phyloP scores from a whole-genome alignment of 2,888 invertebrate genomes.

The Rosalia funebris region DNA sequence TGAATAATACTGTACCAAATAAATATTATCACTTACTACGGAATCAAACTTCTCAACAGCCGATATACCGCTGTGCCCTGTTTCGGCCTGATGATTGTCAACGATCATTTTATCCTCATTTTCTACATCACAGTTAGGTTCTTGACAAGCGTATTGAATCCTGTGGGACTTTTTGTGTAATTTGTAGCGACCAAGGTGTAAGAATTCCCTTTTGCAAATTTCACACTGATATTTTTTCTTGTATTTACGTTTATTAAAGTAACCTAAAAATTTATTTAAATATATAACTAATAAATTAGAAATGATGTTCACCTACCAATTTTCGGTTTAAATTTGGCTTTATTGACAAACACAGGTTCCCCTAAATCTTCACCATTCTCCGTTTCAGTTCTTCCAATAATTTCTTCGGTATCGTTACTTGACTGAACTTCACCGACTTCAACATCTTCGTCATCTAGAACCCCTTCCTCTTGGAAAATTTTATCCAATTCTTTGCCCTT shows the following conservation, averaged over 20 bases:
- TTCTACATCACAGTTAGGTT: slow-evolving; percentile 45
- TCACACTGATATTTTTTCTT: slow-evolving; percentile 64
- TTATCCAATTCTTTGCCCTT: slow-evolving; percentile 80
- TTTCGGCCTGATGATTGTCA: slow-evolving; percentile 68
- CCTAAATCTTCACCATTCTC: slow-evolving; percentile 70
- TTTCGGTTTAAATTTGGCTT: slow-evolving; percentile 42
- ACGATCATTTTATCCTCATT: slow-evolving; percentile 64
- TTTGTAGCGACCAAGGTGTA: slow-evolving; percentile 65
- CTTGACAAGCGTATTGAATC: slow-evolving; percentile 69
- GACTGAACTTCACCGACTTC: slow-evolving; percentile 37
- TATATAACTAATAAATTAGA: neutral
- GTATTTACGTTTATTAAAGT: slow-evolving; percentile 22
- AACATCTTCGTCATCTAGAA: slow-evolving; percentile 67
- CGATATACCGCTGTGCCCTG: slow-evolving; percentile 68
- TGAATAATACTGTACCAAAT: too few species aligned
- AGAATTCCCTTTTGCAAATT: slow-evolving; percentile 66
- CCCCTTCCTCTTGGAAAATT: slow-evolving; percentile 77
- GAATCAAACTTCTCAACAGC: slow-evolving; percentile 55
- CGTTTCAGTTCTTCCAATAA: slow-evolving; percentile 75
- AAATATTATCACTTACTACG: slow-evolving; percentile 37
- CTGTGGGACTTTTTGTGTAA: slow-evolving; percentile 72
- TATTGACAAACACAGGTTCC: slow-evolving; percentile 69
- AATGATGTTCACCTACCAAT: slow-evolving; percentile 53
- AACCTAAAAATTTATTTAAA: slow-evolving; percentile 20
- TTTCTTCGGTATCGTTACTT: slow-evolving; percentile 53